Evolutionary conservation across 1,140 invertebrate genomes (phyloP).

Genomic region (Bombus turneri): DNA sequence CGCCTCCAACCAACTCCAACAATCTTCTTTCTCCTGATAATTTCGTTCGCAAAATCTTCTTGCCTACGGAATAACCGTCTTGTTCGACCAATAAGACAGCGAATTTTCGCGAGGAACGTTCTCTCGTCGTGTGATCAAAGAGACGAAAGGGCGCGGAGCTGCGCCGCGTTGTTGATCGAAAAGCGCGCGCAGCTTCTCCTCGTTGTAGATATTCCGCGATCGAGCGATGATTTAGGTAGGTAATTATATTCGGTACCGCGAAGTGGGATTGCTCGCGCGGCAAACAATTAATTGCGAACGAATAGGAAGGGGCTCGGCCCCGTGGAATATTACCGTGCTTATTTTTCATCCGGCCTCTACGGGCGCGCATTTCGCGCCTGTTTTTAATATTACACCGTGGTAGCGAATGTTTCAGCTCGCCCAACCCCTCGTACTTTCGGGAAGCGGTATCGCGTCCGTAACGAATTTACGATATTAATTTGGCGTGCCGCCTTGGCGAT

Average conservation of each 20-base stretch:
- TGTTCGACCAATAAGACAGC: no score
- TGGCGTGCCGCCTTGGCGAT: conserved; percentile 71
- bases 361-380: conserved; percentile 69
- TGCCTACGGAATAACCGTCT: no score
- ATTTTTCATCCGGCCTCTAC: conserved; percentile 67
- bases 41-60: no score
- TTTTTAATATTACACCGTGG: conserved; percentile 72
- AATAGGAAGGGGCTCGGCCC: conserved; percentile 59
- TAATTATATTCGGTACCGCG: conserved; percentile 71
- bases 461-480: conserved; percentile 73
- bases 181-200: conserved; percentile 35
- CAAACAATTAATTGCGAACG: conserved; percentile 72
- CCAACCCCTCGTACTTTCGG: conserved; percentile 34
- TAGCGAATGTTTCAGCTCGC: conserved; percentile 69
- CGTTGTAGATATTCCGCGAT: conserved; percentile 61
- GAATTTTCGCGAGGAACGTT: no score
- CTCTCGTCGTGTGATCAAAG: no score
- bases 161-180: not conserved
- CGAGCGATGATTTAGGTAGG: conserved; percentile 71
- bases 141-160: no score
- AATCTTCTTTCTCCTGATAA: no score
- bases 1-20: no score
- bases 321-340: conserved; percentile 69
- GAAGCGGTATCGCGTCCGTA: conserved; percentile 67
- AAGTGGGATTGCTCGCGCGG: conserved; percentile 72